Evolutionary conservation across 1,140 invertebrate genomes (phyloP).

Genomic region (Trypoxylus dichotomus): DNA sequence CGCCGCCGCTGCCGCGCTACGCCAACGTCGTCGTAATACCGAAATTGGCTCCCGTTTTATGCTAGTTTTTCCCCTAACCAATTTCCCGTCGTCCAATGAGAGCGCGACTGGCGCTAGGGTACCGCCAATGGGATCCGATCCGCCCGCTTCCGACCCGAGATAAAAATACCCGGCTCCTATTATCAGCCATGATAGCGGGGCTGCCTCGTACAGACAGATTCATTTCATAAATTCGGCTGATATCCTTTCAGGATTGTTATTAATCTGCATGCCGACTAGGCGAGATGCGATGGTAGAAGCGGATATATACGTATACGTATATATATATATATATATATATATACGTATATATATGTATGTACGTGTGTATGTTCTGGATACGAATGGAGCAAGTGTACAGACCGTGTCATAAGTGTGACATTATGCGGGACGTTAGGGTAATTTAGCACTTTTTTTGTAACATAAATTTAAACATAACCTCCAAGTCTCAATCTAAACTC

Average conservation of each 20-base stretch:
- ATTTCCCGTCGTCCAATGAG: constrained; percentile 46
- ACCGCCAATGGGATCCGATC: constrained; percentile 40
- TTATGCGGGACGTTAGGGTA: too few relatives aligned
- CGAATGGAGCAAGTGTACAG: too few relatives aligned
- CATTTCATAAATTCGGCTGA: constrained; percentile 50
- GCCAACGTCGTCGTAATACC: neutral
- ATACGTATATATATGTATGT: too few relatives aligned
- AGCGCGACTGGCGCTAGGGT: constrained; percentile 20
- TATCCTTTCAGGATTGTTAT: constrained; percentile 38
- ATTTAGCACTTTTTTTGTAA: too few relatives aligned
- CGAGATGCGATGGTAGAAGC: neutral
- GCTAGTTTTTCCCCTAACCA: constrained; percentile 47
- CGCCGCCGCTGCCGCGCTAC: neutral
- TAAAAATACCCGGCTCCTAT: constrained; percentile 53
- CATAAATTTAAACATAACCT: too few relatives aligned
- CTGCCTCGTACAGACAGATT: constrained; percentile 49
- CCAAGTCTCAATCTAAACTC: too few relatives aligned
- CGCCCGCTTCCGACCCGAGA: constrained; percentile 35
- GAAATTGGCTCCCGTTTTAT: constrained; percentile 39
- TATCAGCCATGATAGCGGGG: constrained; percentile 53
- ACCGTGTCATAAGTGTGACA: too few relatives aligned
- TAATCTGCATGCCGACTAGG: constrained; percentile 32
- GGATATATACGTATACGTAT: neutral
- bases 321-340: too few relatives aligned
- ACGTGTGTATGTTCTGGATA: too few relatives aligned